These are phyloP conservation scores for Leiothrix lutea DNA, from an alignment of 2,113 vertebrate genomes.

Conservation along the genomic window DNA sequence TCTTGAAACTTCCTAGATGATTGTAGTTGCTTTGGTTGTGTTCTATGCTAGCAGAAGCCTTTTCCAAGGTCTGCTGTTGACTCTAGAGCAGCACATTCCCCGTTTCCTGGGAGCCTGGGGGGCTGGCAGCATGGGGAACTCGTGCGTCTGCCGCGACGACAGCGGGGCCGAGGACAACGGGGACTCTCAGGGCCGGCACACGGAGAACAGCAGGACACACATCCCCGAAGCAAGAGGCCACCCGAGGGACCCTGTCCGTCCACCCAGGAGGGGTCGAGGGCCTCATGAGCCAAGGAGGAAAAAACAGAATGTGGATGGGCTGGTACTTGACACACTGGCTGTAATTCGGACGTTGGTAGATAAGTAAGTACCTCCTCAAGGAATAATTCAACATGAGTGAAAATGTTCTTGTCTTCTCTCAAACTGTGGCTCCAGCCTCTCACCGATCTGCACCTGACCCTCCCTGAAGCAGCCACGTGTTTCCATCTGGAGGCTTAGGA, in stretches of 20 bases:
- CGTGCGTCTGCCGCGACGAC: conserved; percentile 94
- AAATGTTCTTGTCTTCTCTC: conserved; percentile 49
- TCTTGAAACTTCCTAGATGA: conserved; percentile 88
- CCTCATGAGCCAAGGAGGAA: conserved; percentile 96
- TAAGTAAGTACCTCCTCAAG: conserved; percentile 86
- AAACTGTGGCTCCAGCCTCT: conserved; percentile 48
- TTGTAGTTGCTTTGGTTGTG: conserved; percentile 93
- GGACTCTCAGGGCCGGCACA: conserved; percentile 77
- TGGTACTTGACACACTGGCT: conserved; percentile 96
- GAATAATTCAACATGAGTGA: neutral
- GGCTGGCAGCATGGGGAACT: conserved; percentile 89
- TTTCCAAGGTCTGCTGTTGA: conserved; percentile 86
- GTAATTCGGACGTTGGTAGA: conserved; percentile 98
- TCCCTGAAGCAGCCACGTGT: neutral
- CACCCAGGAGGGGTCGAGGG: conserved; percentile 90
- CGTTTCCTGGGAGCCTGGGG: conserved; percentile 78
- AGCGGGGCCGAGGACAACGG: conserved; percentile 88
- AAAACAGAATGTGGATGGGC: conserved; percentile 95
- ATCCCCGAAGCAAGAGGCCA: conserved; percentile 81
- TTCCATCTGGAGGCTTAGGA: conserved; percentile 37
- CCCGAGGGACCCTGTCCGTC: conserved; percentile 90
- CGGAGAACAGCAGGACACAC: conserved; percentile 74
- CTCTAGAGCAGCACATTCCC: conserved; percentile 80
- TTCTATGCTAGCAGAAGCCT: conserved; percentile 97
- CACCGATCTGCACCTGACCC: neutral